Conservation (phyloP, 2,113 vertebrate genomes). For the Colius striatus region DNA sequence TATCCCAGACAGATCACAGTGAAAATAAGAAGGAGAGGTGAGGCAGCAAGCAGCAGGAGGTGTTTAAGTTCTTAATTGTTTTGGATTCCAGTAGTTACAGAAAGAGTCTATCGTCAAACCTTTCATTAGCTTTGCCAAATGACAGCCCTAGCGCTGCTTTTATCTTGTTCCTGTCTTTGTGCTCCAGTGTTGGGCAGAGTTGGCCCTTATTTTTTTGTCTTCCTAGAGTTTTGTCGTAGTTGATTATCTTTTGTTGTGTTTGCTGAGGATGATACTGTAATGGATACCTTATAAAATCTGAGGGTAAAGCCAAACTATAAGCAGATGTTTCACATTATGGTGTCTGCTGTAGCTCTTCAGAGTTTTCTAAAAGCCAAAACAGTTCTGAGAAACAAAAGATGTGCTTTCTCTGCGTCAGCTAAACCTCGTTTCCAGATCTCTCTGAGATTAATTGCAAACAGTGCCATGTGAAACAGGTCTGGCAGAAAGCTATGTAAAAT, state of each 20-base stretch:
- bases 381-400: not conserved
- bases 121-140: conserved; percentile 23
- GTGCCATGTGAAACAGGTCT: not conserved
- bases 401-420: not conserved
- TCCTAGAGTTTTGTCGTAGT: not conserved
- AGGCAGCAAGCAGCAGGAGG: not conserved
- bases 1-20: not conserved
- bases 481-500: not conserved
- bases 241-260: not conserved
- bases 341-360: not conserved
- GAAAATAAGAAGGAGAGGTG: not conserved
- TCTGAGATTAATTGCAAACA: not conserved
- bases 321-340: not conserved
- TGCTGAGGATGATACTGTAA: not conserved
- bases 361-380: not conserved
- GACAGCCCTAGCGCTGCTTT: not conserved
- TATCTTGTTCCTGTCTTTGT: not conserved
- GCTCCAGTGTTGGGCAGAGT: not conserved
- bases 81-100: not conserved
- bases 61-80: not conserved
- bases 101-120: not conserved
- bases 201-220: not conserved
- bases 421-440: not conserved
- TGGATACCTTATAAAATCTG: not conserved
- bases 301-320: not conserved